phyloP scores from a whole-genome alignment of 2,797 vertebrate species.

The Orestias chungarensis region DNA sequence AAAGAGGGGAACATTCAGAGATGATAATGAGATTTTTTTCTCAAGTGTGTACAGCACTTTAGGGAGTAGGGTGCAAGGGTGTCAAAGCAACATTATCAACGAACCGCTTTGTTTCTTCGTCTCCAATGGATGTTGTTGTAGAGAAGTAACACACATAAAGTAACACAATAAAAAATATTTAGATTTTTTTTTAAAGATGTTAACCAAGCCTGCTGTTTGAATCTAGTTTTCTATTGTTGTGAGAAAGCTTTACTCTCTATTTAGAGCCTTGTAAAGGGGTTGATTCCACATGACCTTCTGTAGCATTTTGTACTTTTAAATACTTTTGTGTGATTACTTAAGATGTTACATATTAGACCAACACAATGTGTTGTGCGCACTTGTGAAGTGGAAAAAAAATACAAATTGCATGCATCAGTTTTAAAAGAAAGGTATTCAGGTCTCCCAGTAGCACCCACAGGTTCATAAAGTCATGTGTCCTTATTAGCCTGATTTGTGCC shows the following conservation, averaged over 20 bases:
- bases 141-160: slow-evolving; percentile 2
- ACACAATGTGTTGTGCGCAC: neutral
- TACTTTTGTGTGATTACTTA: neutral
- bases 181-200: neutral
- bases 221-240: slow-evolving; percentile 8
- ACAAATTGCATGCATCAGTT: too few species aligned
- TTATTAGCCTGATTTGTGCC: slow-evolving; percentile 24
- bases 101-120: neutral
- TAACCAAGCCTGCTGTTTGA: neutral
- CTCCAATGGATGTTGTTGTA: slow-evolving; percentile 11
- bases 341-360: neutral
- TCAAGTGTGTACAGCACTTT: slow-evolving; percentile 17
- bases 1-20: slow-evolving; percentile 39
- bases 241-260: neutral
- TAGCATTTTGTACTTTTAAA: neutral
- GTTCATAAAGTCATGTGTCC: slow-evolving; percentile 23
- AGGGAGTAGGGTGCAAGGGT: slow-evolving; percentile 25
- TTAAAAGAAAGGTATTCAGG: too few species aligned
- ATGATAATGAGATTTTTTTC: slow-evolving; percentile 36
- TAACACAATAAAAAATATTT: neutral
- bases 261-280: neutral
- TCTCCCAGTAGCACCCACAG: neutral
- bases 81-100: slow-evolving; percentile 17
- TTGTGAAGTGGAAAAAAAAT: neutral
- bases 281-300: neutral